Evolutionary conservation across 2,888 invertebrate genomes (phyloP).

Genomic region (Ernsta delagoae): DNA sequence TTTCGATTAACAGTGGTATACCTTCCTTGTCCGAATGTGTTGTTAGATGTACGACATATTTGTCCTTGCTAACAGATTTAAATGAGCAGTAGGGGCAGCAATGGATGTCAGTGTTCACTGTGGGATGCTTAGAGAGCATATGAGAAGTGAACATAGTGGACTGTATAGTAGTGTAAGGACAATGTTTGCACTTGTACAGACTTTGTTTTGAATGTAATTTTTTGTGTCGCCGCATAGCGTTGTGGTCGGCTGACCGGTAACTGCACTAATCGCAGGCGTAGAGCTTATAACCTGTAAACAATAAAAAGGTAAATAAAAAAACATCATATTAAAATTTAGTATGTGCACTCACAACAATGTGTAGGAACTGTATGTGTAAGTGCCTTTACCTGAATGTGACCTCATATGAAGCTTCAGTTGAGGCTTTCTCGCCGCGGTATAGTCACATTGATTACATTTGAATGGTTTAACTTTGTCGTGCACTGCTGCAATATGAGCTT

Average conservation of each 20-base stretch:
- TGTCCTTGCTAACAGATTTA: constrained; percentile 87
- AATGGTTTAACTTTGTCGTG: constrained; percentile 88
- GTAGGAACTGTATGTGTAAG: no score
- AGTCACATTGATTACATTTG: constrained; percentile 88
- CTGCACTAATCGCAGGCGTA: constrained; percentile 90
- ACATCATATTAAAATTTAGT: no score
- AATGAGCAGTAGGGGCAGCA: constrained; percentile 86
- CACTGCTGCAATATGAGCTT: constrained; percentile 84
- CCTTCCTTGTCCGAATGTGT: constrained; percentile 76
- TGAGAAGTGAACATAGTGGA: constrained; percentile 91
- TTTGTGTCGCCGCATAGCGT: constrained; percentile 91
- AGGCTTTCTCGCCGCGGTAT: constrained; percentile 87
- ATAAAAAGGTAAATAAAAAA: not conserved
- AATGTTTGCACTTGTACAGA: constrained; percentile 91
- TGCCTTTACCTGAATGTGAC: constrained; percentile 87
- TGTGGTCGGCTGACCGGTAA: constrained; percentile 91
- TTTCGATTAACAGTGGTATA: constrained; percentile 65
- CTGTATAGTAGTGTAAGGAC: constrained; percentile 92
- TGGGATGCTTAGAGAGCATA: constrained; percentile 91
- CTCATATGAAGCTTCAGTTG: constrained; percentile 88
- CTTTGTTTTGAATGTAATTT: constrained; percentile 90
- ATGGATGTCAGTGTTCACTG: constrained; percentile 86
- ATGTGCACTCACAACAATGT: no score
- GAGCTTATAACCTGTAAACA: constrained; percentile 88
- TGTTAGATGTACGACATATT: constrained; percentile 66